Base-by-base conservation (phyloP, 2,888 invertebrate genomes). In the Drosophila leonis region DNA sequence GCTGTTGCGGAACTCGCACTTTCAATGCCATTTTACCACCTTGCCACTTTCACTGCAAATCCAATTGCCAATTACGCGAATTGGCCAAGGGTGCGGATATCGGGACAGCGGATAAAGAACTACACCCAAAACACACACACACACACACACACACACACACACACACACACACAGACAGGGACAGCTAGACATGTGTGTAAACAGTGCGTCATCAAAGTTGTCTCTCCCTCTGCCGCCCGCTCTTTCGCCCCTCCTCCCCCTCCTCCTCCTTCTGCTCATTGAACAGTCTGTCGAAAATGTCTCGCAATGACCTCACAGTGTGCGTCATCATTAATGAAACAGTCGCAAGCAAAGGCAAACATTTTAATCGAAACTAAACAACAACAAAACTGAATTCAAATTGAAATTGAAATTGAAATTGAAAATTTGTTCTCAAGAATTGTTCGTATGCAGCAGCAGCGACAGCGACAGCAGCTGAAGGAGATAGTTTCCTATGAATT, bases 311-410 rank as follows among this genome's bases (percentile, higher is more conserved):
- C 77, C 85, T 84, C 84, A 84, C 88, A 73, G 76, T 73, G 74
- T 84, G 84, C 84, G 84, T 84, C 84, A 84, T 85, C 85, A 72
- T 73, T 88, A 78, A 75, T 83, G 73, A 75, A 80, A 82, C 69
- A 64, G 52, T 51, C 51, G 44, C 68, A 24, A 31, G 51, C 33
- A 27, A 60, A 67, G 42, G 24, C 59, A 72, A 37, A 54, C 37
- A 51, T 59, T 52, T 52, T 33, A 33, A 49, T 49, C 49, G 49
- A 49, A 49, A 49, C 33, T 13, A n/a, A 48, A 20, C 13, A 9
- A 0, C n/a, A 48, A 2, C 27, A 29, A 10, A 48, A 18, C n/a
- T 13, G 49, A 49, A 49, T 18, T 31, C 18, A 52, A 52, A 49
- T 67, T 37, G 31, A 60, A 42, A 67, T 33, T 35, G 29, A 52